These are phyloP conservation scores for Limosa lapponica DNA, from an alignment of 2,797 vertebrate species.

Conservation along the genomic window DNA sequence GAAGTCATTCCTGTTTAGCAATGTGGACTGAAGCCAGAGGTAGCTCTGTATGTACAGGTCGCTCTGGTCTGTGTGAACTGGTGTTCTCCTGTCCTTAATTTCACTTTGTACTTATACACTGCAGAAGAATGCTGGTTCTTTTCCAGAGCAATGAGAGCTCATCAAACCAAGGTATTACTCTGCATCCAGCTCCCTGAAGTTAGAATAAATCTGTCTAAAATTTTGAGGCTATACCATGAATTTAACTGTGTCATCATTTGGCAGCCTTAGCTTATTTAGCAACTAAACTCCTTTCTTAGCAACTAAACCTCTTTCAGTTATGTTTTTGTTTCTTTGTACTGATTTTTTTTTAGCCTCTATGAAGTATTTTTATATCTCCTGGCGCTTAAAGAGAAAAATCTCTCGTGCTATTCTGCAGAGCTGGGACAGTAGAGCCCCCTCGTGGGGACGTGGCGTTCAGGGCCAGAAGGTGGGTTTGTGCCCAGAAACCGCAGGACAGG, in stretches of 20 bases:
- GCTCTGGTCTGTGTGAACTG: not conserved
- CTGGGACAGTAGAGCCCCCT: not conserved
- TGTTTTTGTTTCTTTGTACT: not conserved
- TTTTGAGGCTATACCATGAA: not conserved
- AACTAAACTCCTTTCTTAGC: not conserved
- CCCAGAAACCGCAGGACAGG: not conserved
- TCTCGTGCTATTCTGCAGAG: not conserved
- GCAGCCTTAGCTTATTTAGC: not conserved
- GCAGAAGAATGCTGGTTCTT: not conserved
- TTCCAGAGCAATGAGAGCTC: not conserved
- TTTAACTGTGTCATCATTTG: not conserved
- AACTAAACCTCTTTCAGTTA: not conserved
- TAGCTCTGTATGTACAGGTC: not conserved
- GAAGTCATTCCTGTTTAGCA: not conserved
- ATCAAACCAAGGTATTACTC: not conserved
- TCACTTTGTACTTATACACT: not conserved
- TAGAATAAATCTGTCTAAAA: not conserved
- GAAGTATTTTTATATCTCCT: not conserved
- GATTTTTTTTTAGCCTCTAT: not conserved
- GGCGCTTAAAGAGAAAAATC: not conserved
- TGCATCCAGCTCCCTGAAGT: not conserved
- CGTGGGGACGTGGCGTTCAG: rapidly evolving
- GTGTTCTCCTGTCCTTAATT: not conserved
- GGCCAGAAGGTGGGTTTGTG: not conserved
- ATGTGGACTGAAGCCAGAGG: not conserved